These are phyloP conservation scores for Furcula furcula DNA, from an alignment of 2,888 invertebrate genomes.

Conservation along the genomic window DNA sequence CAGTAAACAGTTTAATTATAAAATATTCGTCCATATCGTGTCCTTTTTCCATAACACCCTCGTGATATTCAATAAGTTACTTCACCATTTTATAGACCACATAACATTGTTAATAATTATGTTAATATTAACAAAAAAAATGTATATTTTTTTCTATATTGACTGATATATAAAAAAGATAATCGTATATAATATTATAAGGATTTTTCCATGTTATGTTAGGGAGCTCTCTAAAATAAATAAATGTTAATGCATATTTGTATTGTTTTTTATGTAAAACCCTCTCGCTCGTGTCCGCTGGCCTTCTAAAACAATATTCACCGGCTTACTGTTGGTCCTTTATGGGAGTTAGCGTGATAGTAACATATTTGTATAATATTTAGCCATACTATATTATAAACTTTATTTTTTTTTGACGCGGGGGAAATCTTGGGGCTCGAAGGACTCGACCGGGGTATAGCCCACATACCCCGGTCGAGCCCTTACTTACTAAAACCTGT, in stretches of 20 bases:
- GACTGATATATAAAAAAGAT: conserved; percentile 35
- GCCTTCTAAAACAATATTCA: no score
- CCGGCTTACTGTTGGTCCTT: no score
- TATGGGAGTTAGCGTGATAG: no score
- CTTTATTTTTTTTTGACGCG: no score
- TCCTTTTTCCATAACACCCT: conserved; percentile 21
- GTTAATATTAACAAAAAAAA: conserved; percentile 22
- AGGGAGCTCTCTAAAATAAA: conserved; percentile 65
- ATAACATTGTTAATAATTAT: conserved; percentile 10
- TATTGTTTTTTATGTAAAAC: no score
- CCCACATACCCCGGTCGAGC: no score
- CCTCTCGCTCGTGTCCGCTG: no score
- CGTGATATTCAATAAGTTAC: conserved; percentile 29
- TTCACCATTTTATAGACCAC: conserved; percentile 9
- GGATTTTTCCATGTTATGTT: conserved; percentile 44
- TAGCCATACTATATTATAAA: no score
- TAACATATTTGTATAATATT: no score
- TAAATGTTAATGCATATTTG: conserved; percentile 22
- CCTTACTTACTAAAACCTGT: no score
- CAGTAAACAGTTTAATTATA: conserved; percentile 1
- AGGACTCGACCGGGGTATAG: no score
- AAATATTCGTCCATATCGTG: conserved; percentile 23
- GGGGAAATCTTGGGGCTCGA: no score
- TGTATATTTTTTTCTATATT: conserved; percentile 39
- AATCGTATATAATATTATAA: conserved; percentile 20